These are phyloP conservation scores for Cataglyphis altisquamis DNA, from an alignment of 2,888 invertebrate species.

Conservation along the genomic window DNA sequence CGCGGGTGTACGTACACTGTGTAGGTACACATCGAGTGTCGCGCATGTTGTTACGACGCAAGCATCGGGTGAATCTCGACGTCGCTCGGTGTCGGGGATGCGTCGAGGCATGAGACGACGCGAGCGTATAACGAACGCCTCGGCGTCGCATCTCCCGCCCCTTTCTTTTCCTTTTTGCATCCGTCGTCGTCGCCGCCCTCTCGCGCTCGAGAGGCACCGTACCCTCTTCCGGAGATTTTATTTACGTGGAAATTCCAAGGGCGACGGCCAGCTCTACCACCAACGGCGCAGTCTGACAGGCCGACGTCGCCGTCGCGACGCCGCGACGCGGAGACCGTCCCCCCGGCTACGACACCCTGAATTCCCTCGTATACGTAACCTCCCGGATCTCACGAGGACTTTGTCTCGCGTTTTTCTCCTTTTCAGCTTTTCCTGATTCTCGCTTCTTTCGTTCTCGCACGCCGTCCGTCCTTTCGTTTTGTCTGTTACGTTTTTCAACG, in stretches of 20 bases:
- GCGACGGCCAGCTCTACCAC: slow-evolving; percentile 74
- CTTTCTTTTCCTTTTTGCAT: slow-evolving; percentile 37
- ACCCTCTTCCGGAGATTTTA: slow-evolving; percentile 76
- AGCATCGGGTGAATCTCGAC: slow-evolving; percentile 74
- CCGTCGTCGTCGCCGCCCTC: slow-evolving; percentile 57
- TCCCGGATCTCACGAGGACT: slow-evolving; percentile 19
- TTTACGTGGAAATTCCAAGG: slow-evolving; percentile 79
- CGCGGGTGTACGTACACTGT: slow-evolving; percentile 14
- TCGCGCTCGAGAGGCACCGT: slow-evolving; percentile 70
- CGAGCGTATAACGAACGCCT: slow-evolving; percentile 77
- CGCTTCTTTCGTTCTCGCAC: slow-evolving; percentile 1
- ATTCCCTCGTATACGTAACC: slow-evolving; percentile 38
- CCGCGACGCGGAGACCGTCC: slow-evolving; percentile 58
- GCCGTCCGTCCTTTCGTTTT: neutral
- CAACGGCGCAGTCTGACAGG: slow-evolving; percentile 69
- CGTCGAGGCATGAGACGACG: slow-evolving; percentile 78
- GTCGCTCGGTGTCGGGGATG: slow-evolving; percentile 71
- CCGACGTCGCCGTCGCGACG: slow-evolving; percentile 67
- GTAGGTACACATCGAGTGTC: slow-evolving; percentile 58
- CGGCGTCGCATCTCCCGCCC: slow-evolving; percentile 52
- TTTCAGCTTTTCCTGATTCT: slow-evolving; percentile 1
- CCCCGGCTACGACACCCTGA: slow-evolving; percentile 33
- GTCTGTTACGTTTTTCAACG: neutral
- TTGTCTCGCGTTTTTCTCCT: slow-evolving; percentile 39
- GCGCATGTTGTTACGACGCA: slow-evolving; percentile 68